Evolutionary conservation across 2,888 invertebrate species (phyloP), one percentile per base, ranked within the genome.

Genomic region (Chelonus formosanus): DNA sequence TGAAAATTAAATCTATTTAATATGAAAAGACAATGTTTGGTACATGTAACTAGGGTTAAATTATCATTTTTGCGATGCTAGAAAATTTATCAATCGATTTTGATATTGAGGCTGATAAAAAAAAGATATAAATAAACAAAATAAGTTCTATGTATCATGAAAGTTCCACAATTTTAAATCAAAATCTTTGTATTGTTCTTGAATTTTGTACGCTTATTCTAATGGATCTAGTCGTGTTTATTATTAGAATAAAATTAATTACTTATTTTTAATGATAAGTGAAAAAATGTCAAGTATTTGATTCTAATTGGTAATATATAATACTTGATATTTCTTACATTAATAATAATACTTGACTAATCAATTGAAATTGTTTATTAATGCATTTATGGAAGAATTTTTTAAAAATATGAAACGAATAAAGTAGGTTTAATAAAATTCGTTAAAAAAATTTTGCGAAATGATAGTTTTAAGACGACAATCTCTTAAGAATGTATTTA

Each of bases 201-300:
- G 63, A 68, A 75, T 75, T 76, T 73, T 73, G 72, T 76, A 76
- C 70, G 74, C 76, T 74, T 76, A 68, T 63, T 48, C 56, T 66
- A 66, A 57, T 62, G 43, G 52, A 66, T 61, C 63, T 71, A 70
- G 71, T 68, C 68, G 57, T 69, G 57, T 58, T 31, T 66, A 54
- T 68, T 45, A 52, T 57, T 20, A 20, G 20, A 20, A 20, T 20
- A 20, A 35, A 63, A 58, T 62, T 31, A 59, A 32, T 47, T 53
- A 43, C 62, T 54, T 67, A 64, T 48, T 32, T 47, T 32, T 52
- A 47, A 43, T 47, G n/a, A 10, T 36, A 56, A 6, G 32, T 62
- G 20, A 47, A 59, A 45, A 65, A 35, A 53, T 59, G 59, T 5
- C 20, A 59, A 59, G n/a, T 31, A 48, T 32, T 48, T 48, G 4